Evolutionary conservation across 1,140 invertebrate genomes (phyloP), one percentile per base, ranked within the genome.

Genomic region (Gryllus bimaculatus): DNA sequence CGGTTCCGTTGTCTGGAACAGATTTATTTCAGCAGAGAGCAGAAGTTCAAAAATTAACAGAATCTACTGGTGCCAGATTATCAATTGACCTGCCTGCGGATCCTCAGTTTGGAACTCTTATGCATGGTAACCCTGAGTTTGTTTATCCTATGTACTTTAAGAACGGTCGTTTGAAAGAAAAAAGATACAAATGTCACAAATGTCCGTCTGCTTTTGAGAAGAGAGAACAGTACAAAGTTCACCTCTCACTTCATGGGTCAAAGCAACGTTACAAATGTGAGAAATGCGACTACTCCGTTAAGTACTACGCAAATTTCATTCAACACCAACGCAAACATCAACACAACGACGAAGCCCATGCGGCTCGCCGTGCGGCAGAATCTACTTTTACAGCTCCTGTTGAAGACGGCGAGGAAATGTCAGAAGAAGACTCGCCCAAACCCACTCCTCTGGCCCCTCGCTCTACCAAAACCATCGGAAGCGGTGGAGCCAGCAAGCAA

Each of bases 191-290:
- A 84, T 95, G 94, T 82, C 90, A 91, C 80, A 95, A 95, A 86
- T 96, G 95, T 85, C 95, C 95, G 0, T 95, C 94, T 21, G 93
- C 93, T 0, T 96, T 96, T 85, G 93, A 95, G 82, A 96, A 96
- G 85, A 87, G 92, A 54, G 92, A 94, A 82, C 94, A 96, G 84
- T 96, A 94, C 84, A 92, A 93, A 83, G 90, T 94, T 18, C 95
- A 96, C 85, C 85, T 95, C 80, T 91, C 91, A 8, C 85, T 96
- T 6, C 95, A 97, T 84, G 94, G 94, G 8, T 93, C 94, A 0
- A 92, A 93, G 81, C 93, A 95, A 84, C 89, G 92, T 80, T 96
- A 94, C 85, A 92, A 91, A 80, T 97, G 95, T 86, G 90, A 93
- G 80, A 89, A 90, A 8, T 97, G 95, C 85, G 95, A 96, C 85